Base-by-base conservation (phyloP, 2,797 vertebrate genomes). In the Pachyuromys duprasi region DNA sequence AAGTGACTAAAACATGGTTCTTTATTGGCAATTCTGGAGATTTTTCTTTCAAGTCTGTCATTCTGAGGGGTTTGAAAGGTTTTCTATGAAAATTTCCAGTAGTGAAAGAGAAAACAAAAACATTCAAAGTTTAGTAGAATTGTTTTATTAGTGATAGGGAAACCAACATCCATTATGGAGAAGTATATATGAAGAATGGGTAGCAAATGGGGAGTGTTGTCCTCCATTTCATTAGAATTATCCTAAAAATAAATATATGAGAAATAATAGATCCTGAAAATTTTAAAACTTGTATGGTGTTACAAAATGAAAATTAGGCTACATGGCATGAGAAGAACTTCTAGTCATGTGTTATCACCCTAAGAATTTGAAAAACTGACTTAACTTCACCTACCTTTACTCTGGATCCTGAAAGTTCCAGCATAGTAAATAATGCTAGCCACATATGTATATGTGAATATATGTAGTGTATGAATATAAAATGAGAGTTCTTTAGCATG, bases 371-470 rank as follows among this genome's bases (percentile, higher is more conserved):
- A 7, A 65, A n/a, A 95, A 49, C 15, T 70, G 49, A 36, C 18
- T 94, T 72, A 74, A 80, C 80, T 93, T 90, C 45, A 95, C 5
- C 36, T 88, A 45, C 12, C 28, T 95, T 93, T 18, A 86, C 36
- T 90, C 45, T 62, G 33, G 33, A 57, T 42, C 86, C 36, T 33
- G 9, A n/a, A 82, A 45, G 22, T 79, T 49, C 39, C 89, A 57
- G 1, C 60, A 91, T 62, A 89, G 5, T 74, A 67, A 91, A 86
- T 78, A 89, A 76, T 69, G 26, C 5, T 49, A 60, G 8, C 26
- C 17, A 28, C 28, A 22, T 39, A 42, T 17, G 20, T 62, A 14
- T 60, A 28, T 49, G 0, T 45, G 31, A 22, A 2, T 55, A 1
- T 42, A 3, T 82, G 1, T 45, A 2, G 53, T 70, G 2, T 36